These are phyloP conservation scores for Galagoides demidoff DNA, from an alignment of 2,797 vertebrate genomes.

Conservation along the genomic window DNA sequence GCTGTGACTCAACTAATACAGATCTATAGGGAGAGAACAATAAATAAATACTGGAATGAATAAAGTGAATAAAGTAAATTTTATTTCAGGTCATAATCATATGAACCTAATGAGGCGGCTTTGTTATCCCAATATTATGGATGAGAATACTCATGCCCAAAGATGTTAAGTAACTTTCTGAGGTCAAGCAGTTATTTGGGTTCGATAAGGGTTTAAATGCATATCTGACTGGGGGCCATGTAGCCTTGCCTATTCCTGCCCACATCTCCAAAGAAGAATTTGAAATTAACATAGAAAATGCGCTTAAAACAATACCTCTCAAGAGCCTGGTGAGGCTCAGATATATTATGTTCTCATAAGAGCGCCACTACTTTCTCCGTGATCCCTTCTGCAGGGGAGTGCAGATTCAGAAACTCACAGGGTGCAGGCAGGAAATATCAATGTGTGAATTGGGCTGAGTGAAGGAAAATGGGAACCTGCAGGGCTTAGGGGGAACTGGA, in stretches of 20 bases:
- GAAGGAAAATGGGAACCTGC: neutral
- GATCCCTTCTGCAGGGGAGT: neutral
- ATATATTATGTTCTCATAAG: neutral
- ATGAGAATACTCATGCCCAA: neutral
- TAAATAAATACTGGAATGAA: neutral
- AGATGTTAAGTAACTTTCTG: neutral
- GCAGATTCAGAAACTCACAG: neutral
- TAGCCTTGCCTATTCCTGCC: neutral
- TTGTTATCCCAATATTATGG: neutral
- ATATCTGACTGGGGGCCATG: neutral
- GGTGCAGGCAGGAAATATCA: neutral
- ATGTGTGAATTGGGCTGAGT: neutral
- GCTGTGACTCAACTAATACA: neutral
- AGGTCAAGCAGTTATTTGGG: neutral
- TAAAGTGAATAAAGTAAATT: constrained; percentile 3
- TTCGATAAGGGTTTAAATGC: neutral
- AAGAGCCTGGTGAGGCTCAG: neutral
- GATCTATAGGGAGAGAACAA: neutral
- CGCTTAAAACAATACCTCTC: neutral
- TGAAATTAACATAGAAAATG: neutral
- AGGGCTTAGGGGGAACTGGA: neutral
- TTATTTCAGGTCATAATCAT: constrained; percentile 10
- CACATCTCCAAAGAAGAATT: neutral
- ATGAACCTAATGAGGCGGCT: neutral
- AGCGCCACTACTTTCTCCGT: neutral